Percentiles rank a stretch among this genome's conserved stretches.
Evolutionary conservation across 1,140 invertebrate genomes (phyloP).

Genomic region (Planococcus citri): DNA sequence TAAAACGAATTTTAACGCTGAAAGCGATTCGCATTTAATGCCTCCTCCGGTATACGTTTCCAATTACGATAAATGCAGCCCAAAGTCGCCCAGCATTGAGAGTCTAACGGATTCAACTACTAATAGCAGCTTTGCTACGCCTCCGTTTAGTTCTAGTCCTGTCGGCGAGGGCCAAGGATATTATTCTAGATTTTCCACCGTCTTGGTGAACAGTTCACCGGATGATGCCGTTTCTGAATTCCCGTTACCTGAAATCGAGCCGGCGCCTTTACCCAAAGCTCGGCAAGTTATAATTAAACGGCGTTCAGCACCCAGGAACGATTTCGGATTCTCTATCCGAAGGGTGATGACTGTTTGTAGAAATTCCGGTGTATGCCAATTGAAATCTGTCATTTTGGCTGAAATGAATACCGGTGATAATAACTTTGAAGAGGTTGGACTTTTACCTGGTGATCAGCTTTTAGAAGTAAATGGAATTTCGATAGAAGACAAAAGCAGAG

Average conservation of each 20-base stretch:
- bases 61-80: constrained; percentile 36
- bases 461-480: constrained; percentile 78
- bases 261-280: constrained; percentile 57
- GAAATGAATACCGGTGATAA: constrained; percentile 60
- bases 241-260: constrained; percentile 61
- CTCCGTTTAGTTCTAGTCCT: constrained; percentile 66
- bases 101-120: constrained; percentile 68
- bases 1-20: neutral
- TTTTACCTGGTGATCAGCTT: constrained; percentile 82
- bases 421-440: constrained; percentile 47
- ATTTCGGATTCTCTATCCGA: constrained; percentile 90
- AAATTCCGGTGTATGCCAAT: constrained; percentile 29
- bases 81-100: constrained; percentile 63
- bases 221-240: constrained; percentile 48
- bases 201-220: constrained; percentile 21
- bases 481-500: constrained; percentile 71
- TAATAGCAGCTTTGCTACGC: constrained; percentile 70
- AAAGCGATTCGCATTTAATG: constrained; percentile 23
- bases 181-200: constrained; percentile 33
- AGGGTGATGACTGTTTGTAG: constrained; percentile 63
- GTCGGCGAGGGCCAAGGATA: constrained; percentile 71
- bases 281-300: constrained; percentile 63
- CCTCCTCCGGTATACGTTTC: constrained; percentile 22
- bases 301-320: constrained; percentile 69
- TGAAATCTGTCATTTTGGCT: constrained; percentile 72